phyloP scores from a whole-genome alignment of 2,888 invertebrate genomes.

The Drosophila macrothrix region DNA sequence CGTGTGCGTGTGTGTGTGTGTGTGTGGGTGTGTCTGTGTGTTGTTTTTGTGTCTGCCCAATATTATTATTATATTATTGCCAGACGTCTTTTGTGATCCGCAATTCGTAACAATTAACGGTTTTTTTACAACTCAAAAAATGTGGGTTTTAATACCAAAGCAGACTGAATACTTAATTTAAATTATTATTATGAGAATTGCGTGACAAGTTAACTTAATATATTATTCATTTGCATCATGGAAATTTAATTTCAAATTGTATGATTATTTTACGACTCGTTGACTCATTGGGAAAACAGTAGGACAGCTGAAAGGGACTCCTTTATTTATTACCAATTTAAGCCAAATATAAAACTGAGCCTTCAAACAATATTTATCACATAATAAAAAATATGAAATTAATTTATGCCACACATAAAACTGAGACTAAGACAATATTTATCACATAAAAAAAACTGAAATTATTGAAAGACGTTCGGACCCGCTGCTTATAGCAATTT shows the following conservation, averaged over 20 bases:
- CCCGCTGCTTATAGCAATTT: not conserved
- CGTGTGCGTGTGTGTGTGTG: not conserved
- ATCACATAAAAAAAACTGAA: not conserved
- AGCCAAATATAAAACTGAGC: not conserved
- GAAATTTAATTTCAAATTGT: not conserved
- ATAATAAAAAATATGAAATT: not conserved
- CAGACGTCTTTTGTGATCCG: conserved; percentile 1
- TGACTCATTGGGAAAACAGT: not conserved
- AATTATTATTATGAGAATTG: not conserved
- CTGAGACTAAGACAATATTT: not conserved
- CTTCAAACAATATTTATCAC: not conserved
- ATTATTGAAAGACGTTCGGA: not conserved
- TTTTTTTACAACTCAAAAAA: not conserved
- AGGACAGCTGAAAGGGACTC: not conserved
- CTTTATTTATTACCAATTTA: not conserved
- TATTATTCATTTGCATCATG: not conserved
- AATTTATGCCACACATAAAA: not conserved
- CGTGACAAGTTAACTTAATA: not conserved
- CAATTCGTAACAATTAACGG: conserved; percentile 2
- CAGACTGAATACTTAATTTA: not conserved
- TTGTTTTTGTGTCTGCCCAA: conserved; percentile 19
- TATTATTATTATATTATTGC: conserved; percentile 13
- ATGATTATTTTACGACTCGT: conserved; percentile 8
- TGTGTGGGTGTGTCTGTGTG: conserved; percentile 13
- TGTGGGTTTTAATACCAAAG: not conserved